Percentiles rank a stretch among this genome's conserved stretches.
Conservation (phyloP, 2,888 invertebrate genomes). For the Copidosoma aretas region DNA sequence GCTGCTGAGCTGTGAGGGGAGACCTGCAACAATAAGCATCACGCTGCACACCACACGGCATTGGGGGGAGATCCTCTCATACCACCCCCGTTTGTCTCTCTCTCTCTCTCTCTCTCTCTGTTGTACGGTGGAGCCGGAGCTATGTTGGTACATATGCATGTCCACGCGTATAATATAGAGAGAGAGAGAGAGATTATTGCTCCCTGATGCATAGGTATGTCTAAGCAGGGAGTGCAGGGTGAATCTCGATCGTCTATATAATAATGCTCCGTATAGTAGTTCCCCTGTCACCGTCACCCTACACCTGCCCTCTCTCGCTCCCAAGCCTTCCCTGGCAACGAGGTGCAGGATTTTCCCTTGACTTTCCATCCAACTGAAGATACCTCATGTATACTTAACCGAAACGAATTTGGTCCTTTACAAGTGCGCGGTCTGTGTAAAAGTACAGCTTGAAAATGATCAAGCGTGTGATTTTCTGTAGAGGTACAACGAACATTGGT, state of each 20-base stretch:
- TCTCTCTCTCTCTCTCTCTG: neutral
- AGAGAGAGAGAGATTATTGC: too few species aligned
- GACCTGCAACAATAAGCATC: neutral
- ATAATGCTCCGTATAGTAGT: too few species aligned
- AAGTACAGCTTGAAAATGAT: too few species aligned
- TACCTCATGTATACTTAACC: neutral
- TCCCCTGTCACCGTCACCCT: neutral
- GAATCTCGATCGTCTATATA: neutral
- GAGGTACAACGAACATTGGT: too few species aligned
- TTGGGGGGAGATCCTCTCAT: neutral
- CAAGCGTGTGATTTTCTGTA: too few species aligned
- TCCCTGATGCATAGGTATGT: neutral
- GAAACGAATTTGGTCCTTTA: conserved; percentile 2
- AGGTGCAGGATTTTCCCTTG: neutral
- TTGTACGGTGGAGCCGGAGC: too few species aligned
- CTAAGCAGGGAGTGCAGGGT: neutral
- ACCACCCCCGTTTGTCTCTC: conserved; percentile 7
- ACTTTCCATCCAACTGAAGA: neutral
- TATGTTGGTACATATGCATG: too few species aligned
- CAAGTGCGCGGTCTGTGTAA: too few species aligned
- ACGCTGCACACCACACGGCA: neutral
- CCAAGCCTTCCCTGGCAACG: neutral
- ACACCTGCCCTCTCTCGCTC: too few species aligned
- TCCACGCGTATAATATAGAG: too few species aligned
- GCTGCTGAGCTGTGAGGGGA: neutral